phyloP scores from a whole-genome alignment of 2,113 vertebrate genomes.

The Laticauda laticaudata region DNA sequence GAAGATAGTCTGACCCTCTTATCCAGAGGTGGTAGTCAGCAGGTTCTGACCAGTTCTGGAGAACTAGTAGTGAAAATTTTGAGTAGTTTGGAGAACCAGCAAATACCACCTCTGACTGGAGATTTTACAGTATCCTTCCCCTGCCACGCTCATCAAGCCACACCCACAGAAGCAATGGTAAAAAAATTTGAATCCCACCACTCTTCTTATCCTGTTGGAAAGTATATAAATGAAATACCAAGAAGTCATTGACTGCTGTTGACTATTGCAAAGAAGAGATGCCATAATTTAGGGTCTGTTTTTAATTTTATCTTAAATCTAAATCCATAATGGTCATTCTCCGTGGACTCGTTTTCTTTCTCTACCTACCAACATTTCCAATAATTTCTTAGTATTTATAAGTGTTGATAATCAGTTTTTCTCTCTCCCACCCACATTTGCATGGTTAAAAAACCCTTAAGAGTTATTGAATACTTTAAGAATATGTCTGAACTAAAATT shows the following conservation, averaged over 20 bases:
- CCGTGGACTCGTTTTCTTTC: not conserved
- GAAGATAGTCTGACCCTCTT: not conserved
- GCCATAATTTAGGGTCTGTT: slow-evolving; percentile 9
- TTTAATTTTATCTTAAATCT: slow-evolving; percentile 27
- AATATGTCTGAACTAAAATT: not conserved
- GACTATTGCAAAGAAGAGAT: not conserved
- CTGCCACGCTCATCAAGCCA: no score
- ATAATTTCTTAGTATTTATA: not conserved
- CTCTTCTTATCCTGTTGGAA: slow-evolving; percentile 34
- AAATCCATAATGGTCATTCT: not conserved
- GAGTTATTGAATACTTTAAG: not conserved
- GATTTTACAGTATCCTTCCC: no score
- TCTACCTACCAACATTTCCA: not conserved
- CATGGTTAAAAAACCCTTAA: not conserved
- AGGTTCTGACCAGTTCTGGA: no score
- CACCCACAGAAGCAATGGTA: no score
- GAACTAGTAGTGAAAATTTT: no score
- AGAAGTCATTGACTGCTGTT: slow-evolving; percentile 22
- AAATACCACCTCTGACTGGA: no score
- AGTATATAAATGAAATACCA: slow-evolving; percentile 28
- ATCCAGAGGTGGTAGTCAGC: not conserved
- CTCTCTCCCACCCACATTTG: not conserved
- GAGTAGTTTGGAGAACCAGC: no score
- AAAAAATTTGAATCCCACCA: no score
- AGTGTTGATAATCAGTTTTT: not conserved